These are phyloP conservation scores for Neoascia interrupta DNA, from an alignment of 2,888 invertebrate species.

Conservation along the genomic window DNA sequence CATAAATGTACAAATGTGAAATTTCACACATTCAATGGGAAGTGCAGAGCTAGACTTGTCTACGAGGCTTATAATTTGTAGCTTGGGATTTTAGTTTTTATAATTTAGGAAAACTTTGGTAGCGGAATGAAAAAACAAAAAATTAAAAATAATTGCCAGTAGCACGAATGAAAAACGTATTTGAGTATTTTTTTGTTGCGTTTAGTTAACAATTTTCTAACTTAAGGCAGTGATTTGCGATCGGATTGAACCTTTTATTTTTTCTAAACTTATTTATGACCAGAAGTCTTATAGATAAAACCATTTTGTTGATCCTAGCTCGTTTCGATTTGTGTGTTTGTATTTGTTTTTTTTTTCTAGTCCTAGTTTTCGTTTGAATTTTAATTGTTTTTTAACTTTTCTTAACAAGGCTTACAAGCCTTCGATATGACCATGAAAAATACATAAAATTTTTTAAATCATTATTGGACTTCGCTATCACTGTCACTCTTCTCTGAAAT, in stretches of 20 bases:
- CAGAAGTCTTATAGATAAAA: conserved; percentile 36
- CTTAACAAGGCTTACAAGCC: conserved; percentile 34
- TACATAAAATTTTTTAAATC: conserved; percentile 41
- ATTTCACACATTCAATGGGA: conserved; percentile 68
- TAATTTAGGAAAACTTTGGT: conserved; percentile 43
- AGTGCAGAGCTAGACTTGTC: conserved; percentile 57
- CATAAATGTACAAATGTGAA: conserved; percentile 52
- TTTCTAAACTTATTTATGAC: conserved; percentile 40
- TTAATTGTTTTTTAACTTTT: neutral
- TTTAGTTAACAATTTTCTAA: too few species aligned
- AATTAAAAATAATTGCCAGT: conserved; percentile 1
- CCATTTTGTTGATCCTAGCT: conserved; percentile 49
- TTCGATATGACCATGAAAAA: conserved; percentile 54
- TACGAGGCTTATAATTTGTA: conserved; percentile 6
- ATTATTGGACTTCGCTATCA: conserved; percentile 95
- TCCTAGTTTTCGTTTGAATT: conserved; percentile 3
- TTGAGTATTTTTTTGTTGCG: conserved; percentile 54
- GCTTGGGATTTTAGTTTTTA: neutral
- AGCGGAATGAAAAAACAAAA: conserved; percentile 21
- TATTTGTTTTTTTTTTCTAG: conserved; percentile 19
- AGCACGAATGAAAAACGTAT: conserved; percentile 10
- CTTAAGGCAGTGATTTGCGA: conserved; percentile 55
- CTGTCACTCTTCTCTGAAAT: conserved; percentile 95
- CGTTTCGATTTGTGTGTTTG: conserved; percentile 48
- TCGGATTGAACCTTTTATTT: conserved; percentile 18